Percentiles rank a stretch among this genome's conserved stretches.
phyloP scores from a whole-genome alignment of 2,797 vertebrate species.

The Heterohyrax brucei region DNA sequence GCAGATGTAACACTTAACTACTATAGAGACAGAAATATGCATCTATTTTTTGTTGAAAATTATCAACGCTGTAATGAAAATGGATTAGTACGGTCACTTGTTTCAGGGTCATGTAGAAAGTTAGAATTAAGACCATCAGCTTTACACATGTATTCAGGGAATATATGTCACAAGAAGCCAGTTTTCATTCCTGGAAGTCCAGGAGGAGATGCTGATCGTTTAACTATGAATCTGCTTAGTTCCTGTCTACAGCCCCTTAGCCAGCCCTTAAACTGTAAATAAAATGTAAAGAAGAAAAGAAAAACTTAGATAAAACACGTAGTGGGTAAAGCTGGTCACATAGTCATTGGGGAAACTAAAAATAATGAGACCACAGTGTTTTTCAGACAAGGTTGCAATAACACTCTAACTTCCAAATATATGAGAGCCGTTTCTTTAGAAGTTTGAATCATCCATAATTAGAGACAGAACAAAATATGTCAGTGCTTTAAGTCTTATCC shows the following conservation, averaged over 20 bases:
- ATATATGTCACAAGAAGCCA: background rate
- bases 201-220: background rate
- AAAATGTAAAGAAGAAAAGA: constrained; percentile 9
- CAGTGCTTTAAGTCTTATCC: constrained; percentile 4
- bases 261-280: constrained; percentile 4
- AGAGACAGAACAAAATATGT: constrained; percentile 61
- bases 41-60: constrained; percentile 31
- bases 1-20: too few relatives aligned
- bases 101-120: constrained; percentile 17
- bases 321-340: background rate
- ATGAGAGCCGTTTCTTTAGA: background rate
- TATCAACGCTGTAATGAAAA: background rate
- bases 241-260: background rate
- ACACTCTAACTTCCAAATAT: background rate
- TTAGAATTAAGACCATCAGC: background rate
- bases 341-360: background rate
- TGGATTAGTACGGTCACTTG: background rate
- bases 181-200: constrained; percentile 34
- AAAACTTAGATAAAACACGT: constrained; percentile 61
- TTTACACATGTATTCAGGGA: background rate
- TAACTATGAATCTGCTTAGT: background rate
- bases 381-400: constrained; percentile 1
- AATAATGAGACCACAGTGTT: background rate
- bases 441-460: constrained; percentile 67
- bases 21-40: background rate